Evolutionary conservation across 2,888 invertebrate species (phyloP), one percentile per base, ranked within the genome.

Genomic region (Sycophila texana): DNA sequence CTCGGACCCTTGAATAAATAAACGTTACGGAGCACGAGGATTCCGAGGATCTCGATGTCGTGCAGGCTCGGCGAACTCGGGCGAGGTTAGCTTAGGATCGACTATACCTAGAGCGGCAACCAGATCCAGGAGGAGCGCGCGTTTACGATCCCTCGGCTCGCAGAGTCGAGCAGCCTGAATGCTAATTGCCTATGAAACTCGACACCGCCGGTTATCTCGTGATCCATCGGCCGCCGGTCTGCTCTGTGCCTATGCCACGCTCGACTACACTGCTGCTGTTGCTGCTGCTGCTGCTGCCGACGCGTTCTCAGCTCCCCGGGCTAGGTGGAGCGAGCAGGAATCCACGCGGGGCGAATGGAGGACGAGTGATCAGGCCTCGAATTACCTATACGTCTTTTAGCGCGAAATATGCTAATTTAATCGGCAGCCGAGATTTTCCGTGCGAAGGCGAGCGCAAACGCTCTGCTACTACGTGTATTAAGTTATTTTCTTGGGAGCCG

Each of bases 181-280:
- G 82, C 78, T 83, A 82, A 84, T 84, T 83, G 83, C 82, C 83
- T 82, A 83, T 81, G 83, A 83, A 84, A 84, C 82, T 82, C 66
- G 81, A 84, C 82, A 81, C 82, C 79, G 77, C 68, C 47, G 73
- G 58, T 78, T 81, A 81, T 81, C 80, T 71, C 47, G n/a, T 72
- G 51, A 75, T 78, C 73, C 78, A 78, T 76, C 73, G 71, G 12
- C 53, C 30, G 7, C 22, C 58, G 18, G 63, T 18, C 58, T 3
- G 30, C 51, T n/a, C 18, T 4, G 16, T 26, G 49, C n/a, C 51
- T 51, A 13, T 47, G 7, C n/a, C 30, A 51, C 39, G 5, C 67
- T 55, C 30, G 49, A 58, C 30, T 74, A 61, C 60, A n/a, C 12
- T 26, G 26, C 61, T 66, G 58, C 63, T 7, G 49, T 66, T 58